Percentiles rank a stretch among this genome's conserved stretches.
phyloP scores from a whole-genome alignment of 2,888 invertebrate species.

The Drosophila nr. fundita region DNA sequence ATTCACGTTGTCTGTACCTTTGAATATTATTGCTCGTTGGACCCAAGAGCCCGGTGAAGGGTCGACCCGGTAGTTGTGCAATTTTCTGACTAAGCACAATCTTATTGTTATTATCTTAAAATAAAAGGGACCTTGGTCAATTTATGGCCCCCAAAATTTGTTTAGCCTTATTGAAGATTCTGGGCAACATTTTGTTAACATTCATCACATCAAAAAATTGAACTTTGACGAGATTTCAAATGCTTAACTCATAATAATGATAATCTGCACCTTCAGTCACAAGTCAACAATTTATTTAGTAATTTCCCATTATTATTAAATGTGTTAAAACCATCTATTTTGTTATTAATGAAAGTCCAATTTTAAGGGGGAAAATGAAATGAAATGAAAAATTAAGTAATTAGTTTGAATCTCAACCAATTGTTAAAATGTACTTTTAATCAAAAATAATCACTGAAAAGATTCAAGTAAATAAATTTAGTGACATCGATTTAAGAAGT shows the following conservation, averaged over 20 bases:
- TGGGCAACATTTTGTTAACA: conserved; percentile 5
- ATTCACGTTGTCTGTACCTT: conserved; percentile 30
- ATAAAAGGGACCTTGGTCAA: conserved; percentile 22
- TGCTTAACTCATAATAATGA: background rate
- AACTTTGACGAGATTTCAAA: background rate
- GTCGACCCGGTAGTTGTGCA: conserved; percentile 41
- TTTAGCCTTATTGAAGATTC: conserved; percentile 17
- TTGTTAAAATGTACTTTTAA: background rate
- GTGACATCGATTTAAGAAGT: background rate
- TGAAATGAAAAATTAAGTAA: background rate
- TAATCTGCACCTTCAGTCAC: background rate
- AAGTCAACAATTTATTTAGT: background rate
- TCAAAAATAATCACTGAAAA: background rate
- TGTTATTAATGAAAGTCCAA: background rate
- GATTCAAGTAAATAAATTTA: background rate
- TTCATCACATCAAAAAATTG: conserved; percentile 8
- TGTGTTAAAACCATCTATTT: background rate
- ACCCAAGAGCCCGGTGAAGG: conserved; percentile 30
- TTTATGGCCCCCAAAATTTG: conserved; percentile 27
- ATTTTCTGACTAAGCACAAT: conserved; percentile 47
- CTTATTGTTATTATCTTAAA: conserved; percentile 21
- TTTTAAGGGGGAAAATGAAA: background rate
- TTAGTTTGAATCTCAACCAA: too few species aligned
- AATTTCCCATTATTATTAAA: background rate
- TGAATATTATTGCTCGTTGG: conserved; percentile 5